Percentiles rank a stretch among this genome's conserved stretches.
Evolutionary conservation across 2,797 vertebrate species (phyloP).

Genomic region (Stomatorhinus walkeri): DNA sequence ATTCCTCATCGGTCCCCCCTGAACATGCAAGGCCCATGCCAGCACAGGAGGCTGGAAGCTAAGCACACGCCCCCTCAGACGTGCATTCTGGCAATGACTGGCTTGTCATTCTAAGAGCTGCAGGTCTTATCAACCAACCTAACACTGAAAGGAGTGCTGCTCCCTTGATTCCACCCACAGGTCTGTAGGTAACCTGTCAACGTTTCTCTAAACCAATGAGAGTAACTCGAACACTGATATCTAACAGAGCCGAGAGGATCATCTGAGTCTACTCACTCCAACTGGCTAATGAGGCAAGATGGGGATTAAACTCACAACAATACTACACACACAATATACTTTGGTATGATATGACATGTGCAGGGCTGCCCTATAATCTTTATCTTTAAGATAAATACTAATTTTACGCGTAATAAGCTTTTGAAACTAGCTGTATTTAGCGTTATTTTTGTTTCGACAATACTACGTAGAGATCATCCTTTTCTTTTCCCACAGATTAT

Average conservation of each 20-base stretch:
- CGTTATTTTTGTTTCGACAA: not conserved
- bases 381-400: not conserved
- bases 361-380: not conserved
- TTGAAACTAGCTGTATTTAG: not conserved
- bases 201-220: not conserved
- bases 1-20: not conserved
- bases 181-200: slow-evolving; percentile 1
- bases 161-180: not conserved
- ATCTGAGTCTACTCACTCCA: not conserved
- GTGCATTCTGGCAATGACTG: not conserved
- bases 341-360: not conserved
- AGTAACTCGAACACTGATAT: not conserved
- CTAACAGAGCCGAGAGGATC: not conserved
- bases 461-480: not conserved
- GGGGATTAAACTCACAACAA: not conserved
- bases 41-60: not conserved
- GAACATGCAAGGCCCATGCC: not conserved
- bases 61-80: not conserved
- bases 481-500: not conserved
- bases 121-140: not conserved
- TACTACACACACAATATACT: not conserved
- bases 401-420: not conserved
- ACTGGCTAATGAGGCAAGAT: not conserved
- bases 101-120: not conserved
- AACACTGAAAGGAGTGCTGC: not conserved